Evolutionary conservation across 1,140 invertebrate species (phyloP), one percentile per base, ranked within the genome.

Genomic region (Brachionus manjavacas): DNA sequence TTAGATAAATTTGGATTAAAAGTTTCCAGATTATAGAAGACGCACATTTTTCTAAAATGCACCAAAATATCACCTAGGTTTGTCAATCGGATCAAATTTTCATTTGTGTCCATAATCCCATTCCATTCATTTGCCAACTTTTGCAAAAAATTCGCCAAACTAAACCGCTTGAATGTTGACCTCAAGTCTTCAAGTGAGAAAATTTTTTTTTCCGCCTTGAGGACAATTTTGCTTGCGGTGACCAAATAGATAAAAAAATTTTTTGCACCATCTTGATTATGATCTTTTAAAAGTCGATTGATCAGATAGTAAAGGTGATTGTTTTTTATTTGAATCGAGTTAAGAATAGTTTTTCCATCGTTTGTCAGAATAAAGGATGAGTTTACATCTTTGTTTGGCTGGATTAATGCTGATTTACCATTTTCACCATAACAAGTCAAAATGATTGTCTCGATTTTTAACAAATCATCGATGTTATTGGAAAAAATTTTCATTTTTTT

Each of bases 1-100:
- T 14, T 72, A n/a, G 68, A 72, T 41, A 72, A 72, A 41, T 72
- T 72, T 23, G n/a, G 6, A 20, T 72, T 72, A 72, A 72, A 72
- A 6, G 35, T 8, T 1, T 72, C 68, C 16, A 72, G 20, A 72
- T 72, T 41, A 23, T 72, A 9, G 11, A 43, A 41, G 11, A 72
- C 68, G n/a, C 68, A 20, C 16, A 72, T 72, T 20, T 41, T 72
- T 4, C 41, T 72, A 39, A 72, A 20, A 41, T 41, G 16, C 1
- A 3, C 4, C 35, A 72, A 72, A 72, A 72, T 7, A 8, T 72
- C 31, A 16, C n/a, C 23, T 72, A 8, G 39, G 4, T 72, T n/a
- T n/a, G 35, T 41, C 35, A 39, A 16, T 16, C 16, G n/a, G 39
- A 39, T n/a, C 0, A 43, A 20, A 72, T 72, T 72, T 72, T 72